phyloP scores from a whole-genome alignment of 2,113 vertebrate species.

The Glareola pratincola region DNA sequence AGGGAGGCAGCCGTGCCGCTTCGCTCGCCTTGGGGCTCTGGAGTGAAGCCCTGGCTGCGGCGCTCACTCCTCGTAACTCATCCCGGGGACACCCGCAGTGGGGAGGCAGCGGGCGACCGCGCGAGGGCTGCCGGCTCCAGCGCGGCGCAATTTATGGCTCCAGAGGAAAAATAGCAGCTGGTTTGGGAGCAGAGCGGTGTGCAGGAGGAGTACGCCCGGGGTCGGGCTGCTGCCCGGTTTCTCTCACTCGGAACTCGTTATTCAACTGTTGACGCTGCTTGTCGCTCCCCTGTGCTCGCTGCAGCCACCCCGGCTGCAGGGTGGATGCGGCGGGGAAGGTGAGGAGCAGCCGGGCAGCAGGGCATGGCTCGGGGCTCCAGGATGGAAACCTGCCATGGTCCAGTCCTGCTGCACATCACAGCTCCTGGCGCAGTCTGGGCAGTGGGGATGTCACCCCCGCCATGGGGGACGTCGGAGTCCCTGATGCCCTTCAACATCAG shows the following conservation, averaged over 20 bases:
- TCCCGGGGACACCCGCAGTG: neutral
- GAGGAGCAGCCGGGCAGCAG: accelerated
- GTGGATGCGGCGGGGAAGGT: accelerated
- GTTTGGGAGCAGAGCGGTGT: neutral
- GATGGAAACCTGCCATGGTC: neutral
- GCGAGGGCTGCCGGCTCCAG: neutral
- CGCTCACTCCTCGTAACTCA: constrained; percentile 50
- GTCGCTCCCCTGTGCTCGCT: accelerated
- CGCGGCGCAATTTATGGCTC: neutral
- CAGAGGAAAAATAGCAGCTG: neutral
- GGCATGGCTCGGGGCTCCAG: accelerated
- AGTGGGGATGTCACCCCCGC: neutral
- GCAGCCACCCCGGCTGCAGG: accelerated
- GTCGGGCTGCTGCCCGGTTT: neutral
- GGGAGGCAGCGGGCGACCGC: neutral
- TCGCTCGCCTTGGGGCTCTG: neutral
- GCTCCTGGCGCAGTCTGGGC: neutral
- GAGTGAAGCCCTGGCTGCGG: neutral
- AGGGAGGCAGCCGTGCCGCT: neutral
- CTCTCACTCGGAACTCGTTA: neutral
- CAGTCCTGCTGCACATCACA: accelerated
- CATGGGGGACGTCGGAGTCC: accelerated
- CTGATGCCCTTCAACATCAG: neutral
- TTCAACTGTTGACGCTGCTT: neutral
- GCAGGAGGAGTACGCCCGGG: neutral